A percentile compares a stretch with the other conserved stretches of the same genome.
Conservation (phyloP, 2,888 invertebrate species). For the Pollenia griseotomentosa region DNA sequence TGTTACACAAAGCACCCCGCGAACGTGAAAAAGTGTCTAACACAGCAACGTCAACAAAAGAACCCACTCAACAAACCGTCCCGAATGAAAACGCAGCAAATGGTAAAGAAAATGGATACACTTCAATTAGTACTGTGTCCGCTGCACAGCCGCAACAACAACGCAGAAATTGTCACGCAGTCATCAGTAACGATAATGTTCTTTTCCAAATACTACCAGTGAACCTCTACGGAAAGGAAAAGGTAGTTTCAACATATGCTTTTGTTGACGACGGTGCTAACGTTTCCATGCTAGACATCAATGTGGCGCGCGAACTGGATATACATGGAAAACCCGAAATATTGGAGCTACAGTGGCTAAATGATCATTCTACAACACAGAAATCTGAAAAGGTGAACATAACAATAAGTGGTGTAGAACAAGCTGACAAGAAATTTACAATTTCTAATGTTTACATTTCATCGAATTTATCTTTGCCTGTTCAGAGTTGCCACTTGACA, state of each 20-base stretch:
- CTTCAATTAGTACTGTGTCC: background rate
- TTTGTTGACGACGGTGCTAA: conserved; percentile 42
- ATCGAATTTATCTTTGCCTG: too few relatives aligned
- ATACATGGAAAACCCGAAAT: conserved; percentile 26
- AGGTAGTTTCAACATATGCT: conserved; percentile 16
- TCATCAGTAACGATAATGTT: background rate
- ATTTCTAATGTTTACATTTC: conserved; percentile 29
- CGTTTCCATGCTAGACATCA: background rate
- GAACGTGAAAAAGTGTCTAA: too few relatives aligned
- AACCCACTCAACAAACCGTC: too few relatives aligned
- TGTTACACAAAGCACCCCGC: conserved; percentile 20
- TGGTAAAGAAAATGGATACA: too few relatives aligned
- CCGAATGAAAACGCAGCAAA: too few relatives aligned
- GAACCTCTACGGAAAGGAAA: conserved; percentile 14
- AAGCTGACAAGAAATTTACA: conserved; percentile 21
- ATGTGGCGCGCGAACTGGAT: conserved; percentile 21
- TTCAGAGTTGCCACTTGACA: too few relatives aligned
- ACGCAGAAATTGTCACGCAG: conserved; percentile 46
- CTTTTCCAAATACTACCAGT: conserved; percentile 50
- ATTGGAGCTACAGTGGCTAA: conserved; percentile 42
- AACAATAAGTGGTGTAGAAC: conserved; percentile 13
- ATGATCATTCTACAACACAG: conserved; percentile 22
- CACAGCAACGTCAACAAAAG: too few relatives aligned
- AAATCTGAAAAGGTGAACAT: conserved; percentile 17
- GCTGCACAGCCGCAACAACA: background rate